Conservation (phyloP, 1,140 invertebrate species). For the Nylanderia fulva region DNA sequence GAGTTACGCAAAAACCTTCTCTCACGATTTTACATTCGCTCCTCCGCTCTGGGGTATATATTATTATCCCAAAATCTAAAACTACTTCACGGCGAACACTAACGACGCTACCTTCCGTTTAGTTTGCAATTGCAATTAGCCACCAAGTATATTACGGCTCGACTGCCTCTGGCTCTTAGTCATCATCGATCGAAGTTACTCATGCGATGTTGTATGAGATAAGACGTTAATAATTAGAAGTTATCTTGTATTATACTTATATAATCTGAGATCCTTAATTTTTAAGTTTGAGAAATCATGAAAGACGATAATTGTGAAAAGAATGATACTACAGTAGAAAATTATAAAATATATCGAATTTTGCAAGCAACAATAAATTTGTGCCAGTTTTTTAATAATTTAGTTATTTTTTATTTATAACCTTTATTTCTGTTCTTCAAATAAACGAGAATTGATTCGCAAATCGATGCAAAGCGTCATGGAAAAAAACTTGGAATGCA, state of each 20-base stretch:
- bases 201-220: slow-evolving; percentile 5
- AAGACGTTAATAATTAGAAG: slow-evolving; percentile 1
- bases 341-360: background rate
- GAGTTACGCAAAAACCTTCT: slow-evolving; percentile 39
- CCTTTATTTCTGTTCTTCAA: background rate
- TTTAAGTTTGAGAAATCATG: background rate
- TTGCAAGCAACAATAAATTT: background rate
- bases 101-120: background rate
- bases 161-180: slow-evolving; percentile 17
- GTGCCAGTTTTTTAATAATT: background rate
- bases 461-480: background rate
- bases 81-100: background rate
- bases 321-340: background rate
- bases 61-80: slow-evolving; percentile 38
- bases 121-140: slow-evolving; percentile 42
- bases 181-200: slow-evolving; percentile 38
- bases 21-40: slow-evolving; percentile 26
- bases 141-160: slow-evolving; percentile 35
- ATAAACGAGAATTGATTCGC: background rate
- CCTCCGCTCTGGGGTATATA: background rate
- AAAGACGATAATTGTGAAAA: background rate
- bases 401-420: background rate
- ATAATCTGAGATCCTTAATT: background rate
- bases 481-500: slow-evolving; percentile 38
- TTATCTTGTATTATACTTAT: background rate